A percentile compares a stretch with the other conserved stretches of the same genome.
Conservation (phyloP, 2,888 invertebrate genomes). For the Drosophila prostipennis region DNA sequence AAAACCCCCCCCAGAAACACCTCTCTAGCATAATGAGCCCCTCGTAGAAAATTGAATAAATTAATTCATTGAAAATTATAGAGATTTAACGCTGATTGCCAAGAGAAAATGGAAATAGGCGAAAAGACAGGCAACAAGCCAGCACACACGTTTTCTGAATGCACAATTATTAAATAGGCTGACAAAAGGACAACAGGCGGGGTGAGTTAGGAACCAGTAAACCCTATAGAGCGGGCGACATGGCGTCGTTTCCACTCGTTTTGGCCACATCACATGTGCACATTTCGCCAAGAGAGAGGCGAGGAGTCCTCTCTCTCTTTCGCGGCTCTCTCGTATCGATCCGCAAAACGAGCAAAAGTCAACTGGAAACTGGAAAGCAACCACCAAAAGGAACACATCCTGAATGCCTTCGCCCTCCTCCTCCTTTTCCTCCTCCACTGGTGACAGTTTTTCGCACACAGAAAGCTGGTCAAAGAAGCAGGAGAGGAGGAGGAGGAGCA, state of each 20-base stretch:
- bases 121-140: constrained; percentile 32
- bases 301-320: not conserved
- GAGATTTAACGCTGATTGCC: constrained; percentile 66
- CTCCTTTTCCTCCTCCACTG: constrained; percentile 23
- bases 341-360: constrained; percentile 68
- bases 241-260: constrained; percentile 52
- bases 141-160: constrained; percentile 68
- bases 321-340: constrained; percentile 63
- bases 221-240: constrained; percentile 13
- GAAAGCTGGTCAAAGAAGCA: constrained; percentile 44
- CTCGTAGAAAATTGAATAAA: constrained; percentile 62
- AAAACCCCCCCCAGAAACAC: not conserved
- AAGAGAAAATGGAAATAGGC: constrained; percentile 9
- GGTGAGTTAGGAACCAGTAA: not conserved
- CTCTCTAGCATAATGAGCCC: constrained; percentile 28
- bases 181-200: constrained; percentile 47
- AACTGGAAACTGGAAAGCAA: constrained; percentile 77
- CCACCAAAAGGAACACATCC: constrained; percentile 56
- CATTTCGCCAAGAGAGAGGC: constrained; percentile 47
- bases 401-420: not conserved
- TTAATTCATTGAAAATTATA: constrained; percentile 69
- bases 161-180: constrained; percentile 76
- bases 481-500: constrained; percentile 3
- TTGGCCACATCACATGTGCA: constrained; percentile 73
- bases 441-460: constrained; percentile 42